A percentile compares a stretch with the other conserved stretches of the same genome.
Conservation (phyloP, 1,140 invertebrate species). For the Trachymyrmex septentrionalis region DNA sequence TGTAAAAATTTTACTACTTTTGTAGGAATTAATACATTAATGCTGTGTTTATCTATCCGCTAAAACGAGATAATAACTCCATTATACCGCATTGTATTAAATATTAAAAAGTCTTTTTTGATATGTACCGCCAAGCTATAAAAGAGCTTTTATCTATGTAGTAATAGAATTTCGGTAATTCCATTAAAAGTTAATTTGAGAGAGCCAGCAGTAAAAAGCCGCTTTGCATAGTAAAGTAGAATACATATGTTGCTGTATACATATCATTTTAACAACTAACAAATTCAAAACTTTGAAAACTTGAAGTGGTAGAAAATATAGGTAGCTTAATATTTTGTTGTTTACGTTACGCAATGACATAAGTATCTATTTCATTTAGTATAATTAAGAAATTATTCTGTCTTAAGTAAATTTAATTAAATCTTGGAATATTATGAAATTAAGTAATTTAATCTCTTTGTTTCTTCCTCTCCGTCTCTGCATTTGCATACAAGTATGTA, state of each 20-base stretch:
- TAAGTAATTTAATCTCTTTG: neutral
- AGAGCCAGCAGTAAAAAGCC: constrained; percentile 26
- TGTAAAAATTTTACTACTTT: neutral
- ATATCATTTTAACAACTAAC: constrained; percentile 37
- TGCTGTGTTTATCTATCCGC: constrained; percentile 26
- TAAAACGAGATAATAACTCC: constrained; percentile 42
- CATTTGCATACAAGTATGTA: neutral
- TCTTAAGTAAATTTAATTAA: constrained; percentile 2
- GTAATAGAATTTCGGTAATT: constrained; percentile 56
- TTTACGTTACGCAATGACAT: neutral
- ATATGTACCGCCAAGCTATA: constrained; percentile 12
- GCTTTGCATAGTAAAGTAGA: constrained; percentile 51
- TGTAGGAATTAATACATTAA: constrained; percentile 10
- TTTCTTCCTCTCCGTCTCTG: neutral
- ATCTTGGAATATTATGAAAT: neutral
- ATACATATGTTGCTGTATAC: constrained; percentile 36
- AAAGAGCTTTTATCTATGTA: constrained; percentile 38
- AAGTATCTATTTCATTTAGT: constrained; percentile 7
- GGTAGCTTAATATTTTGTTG: neutral
- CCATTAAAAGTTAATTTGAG: constrained; percentile 53
- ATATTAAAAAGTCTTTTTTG: constrained; percentile 55
- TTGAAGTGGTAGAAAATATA: neutral
- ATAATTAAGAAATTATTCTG: neutral
- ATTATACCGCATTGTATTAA: constrained; percentile 4
- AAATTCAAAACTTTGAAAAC: constrained; percentile 1